Evolutionary conservation across 2,797 vertebrate species (phyloP).

Genomic region (Coreius guichenoti): DNA sequence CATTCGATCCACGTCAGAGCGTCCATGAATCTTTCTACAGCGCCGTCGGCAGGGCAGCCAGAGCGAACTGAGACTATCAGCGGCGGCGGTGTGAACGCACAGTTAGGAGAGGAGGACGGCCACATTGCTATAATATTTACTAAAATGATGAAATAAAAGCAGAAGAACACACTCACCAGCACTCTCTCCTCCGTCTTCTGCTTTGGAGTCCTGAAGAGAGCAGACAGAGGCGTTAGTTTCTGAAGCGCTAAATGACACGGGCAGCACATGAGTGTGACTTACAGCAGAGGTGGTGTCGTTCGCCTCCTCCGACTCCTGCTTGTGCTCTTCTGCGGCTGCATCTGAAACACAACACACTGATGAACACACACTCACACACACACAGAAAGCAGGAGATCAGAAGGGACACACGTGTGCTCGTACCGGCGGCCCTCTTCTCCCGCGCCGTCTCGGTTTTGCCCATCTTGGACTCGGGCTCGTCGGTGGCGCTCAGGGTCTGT

Average conservation of each 20-base stretch:
- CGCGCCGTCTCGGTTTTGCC: constrained; percentile 80
- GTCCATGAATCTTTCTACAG: too few species aligned
- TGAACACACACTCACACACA: background rate
- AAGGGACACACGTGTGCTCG: rapidly evolving
- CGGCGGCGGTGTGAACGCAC: too few species aligned
- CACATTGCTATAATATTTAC: too few species aligned
- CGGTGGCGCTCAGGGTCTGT: constrained; percentile 73
- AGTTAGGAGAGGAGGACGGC: too few species aligned
- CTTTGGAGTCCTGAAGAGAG: constrained; percentile 64
- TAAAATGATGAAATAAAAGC: too few species aligned
- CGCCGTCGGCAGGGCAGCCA: too few species aligned
- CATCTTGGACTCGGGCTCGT: constrained; percentile 88
- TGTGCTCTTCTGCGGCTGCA: background rate
- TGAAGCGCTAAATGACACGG: too few species aligned
- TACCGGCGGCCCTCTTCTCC: constrained; percentile 77
- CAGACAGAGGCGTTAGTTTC: background rate
- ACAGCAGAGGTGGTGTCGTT: background rate
- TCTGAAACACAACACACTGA: constrained; percentile 18
- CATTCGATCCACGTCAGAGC: too few species aligned
- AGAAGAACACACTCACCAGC: constrained; percentile 65
- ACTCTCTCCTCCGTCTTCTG: constrained; percentile 63
- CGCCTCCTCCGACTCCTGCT: background rate
- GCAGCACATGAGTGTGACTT: background rate
- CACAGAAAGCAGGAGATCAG: background rate
- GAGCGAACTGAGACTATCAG: too few species aligned